Base-by-base conservation (phyloP, 2,888 invertebrate genomes). In the Zaprionus obscuricornis region DNA sequence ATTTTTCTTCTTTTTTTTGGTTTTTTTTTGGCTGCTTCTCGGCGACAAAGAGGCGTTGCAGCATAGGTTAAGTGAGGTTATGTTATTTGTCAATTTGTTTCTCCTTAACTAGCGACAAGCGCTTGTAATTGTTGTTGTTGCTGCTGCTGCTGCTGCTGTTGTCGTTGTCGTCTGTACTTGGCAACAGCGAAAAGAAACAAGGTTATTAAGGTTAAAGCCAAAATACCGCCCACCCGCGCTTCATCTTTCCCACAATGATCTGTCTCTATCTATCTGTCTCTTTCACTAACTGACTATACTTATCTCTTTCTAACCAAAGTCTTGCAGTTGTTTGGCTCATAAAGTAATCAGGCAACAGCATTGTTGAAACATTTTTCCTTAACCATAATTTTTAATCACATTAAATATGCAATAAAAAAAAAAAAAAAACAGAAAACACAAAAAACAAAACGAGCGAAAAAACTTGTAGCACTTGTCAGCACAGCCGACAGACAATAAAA, bases 41-140 rank as follows among this genome's bases (percentile, higher is more conserved):
- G 62, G 50, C 47, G 66, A 59, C 74, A 60, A 62, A 82, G 58
- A 85, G 86, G 85, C 85, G 85, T 77, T 85, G 66, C 57, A 60
- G 75, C 72, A 6, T 27, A 40, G 81, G 81, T 82, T 85, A 82
- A 82, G 83, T 85, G 81, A 86, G 81, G 86, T 77, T 82, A 74
- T 86, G 86, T 82, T 86, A 82, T 82, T 82, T 82, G 81, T 82
- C 81, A 82, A 82, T 82, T 82, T 86, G 86, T 82, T 84, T 85
- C 74, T 71, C 60, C 83, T 74, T 81, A 86, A 78, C 54, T 52
- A 71, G 85, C 77, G 43, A 73, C 57, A 71, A 72, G 58, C 63
- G 56, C 47, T 59, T 67, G 47, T 56, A 18, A 33, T 24, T 33
- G 43, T 17, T 51, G 45, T 58, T 46, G 45, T 43, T 46, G 40